Percentiles rank a stretch among this genome's conserved stretches.
Conservation (phyloP, 2,797 vertebrate species). For the Gallinago stenura region DNA sequence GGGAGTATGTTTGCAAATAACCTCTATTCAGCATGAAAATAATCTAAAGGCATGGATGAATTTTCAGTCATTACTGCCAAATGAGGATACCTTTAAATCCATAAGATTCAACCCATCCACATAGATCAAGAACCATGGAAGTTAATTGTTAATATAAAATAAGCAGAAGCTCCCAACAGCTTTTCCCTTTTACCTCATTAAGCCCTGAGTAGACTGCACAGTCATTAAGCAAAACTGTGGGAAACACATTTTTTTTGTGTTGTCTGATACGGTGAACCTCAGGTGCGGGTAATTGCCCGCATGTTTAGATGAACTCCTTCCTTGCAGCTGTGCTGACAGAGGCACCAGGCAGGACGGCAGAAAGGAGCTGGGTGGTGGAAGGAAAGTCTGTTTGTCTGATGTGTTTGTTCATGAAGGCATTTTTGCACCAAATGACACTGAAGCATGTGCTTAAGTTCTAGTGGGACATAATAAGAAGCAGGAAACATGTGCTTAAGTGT, state of each 20-base stretch:
- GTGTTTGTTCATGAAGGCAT: not conserved
- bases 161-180: constrained; percentile 12
- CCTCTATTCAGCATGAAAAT: not conserved
- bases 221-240: constrained; percentile 26
- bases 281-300: constrained; percentile 1
- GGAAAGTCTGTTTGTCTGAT: not conserved
- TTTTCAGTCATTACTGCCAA: not conserved
- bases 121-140: constrained; percentile 17
- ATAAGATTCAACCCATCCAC: not conserved
- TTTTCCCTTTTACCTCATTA: constrained; percentile 67
- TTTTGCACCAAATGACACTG: not conserved
- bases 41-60: not conserved
- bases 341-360: not conserved
- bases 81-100: not conserved
- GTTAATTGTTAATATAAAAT: constrained; percentile 54
- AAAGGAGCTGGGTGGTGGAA: not conserved
- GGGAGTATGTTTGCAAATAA: not conserved
- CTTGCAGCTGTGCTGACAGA: constrained; percentile 23
- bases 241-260: constrained; percentile 13
- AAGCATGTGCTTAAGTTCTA: not conserved
- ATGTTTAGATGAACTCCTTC: not conserved
- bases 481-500: not conserved
- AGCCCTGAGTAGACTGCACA: constrained; percentile 32
- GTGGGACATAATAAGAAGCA: not conserved
- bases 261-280: not conserved